Conservation (phyloP, 1,140 invertebrate genomes). For the Magallana angulata region DNA sequence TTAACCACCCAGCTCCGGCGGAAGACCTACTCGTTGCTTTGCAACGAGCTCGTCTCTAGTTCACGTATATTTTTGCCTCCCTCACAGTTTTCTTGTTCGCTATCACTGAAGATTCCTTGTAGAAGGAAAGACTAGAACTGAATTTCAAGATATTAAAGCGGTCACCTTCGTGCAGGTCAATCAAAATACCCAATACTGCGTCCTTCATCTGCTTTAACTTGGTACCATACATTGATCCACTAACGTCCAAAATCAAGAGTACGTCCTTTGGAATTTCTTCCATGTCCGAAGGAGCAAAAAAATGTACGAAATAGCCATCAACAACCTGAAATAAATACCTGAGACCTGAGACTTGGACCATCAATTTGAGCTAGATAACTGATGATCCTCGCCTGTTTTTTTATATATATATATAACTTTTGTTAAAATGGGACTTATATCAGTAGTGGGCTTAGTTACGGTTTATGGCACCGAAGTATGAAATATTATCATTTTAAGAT, state of each 20-base stretch:
- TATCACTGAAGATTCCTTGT: slow-evolving; percentile 43
- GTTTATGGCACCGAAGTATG: neutral
- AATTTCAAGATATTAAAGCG: slow-evolving; percentile 86
- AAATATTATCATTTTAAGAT: neutral
- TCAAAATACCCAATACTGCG: slow-evolving; percentile 85
- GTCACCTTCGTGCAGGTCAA: slow-evolving; percentile 83
- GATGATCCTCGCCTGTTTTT: no score
- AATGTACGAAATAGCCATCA: slow-evolving; percentile 89
- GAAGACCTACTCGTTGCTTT: no score
- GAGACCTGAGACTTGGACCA: no score
- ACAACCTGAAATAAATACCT: slow-evolving; percentile 81
- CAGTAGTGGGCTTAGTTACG: no score
- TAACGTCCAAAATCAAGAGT: slow-evolving; percentile 87
- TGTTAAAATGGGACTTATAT: no score
- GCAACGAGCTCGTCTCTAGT: no score
- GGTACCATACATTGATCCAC: slow-evolving; percentile 85
- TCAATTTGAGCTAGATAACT: no score
- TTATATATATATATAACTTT: no score
- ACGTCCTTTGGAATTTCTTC: slow-evolving; percentile 84
- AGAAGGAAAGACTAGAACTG: slow-evolving; percentile 74
- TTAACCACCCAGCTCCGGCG: no score
- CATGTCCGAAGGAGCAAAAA: slow-evolving; percentile 84
- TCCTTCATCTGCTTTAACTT: slow-evolving; percentile 85
- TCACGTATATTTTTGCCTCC: neutral
- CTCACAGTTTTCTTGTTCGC: neutral